Base-by-base conservation (phyloP, 1,140 invertebrate genomes). In the Amphibalanus amphitrite region DNA sequence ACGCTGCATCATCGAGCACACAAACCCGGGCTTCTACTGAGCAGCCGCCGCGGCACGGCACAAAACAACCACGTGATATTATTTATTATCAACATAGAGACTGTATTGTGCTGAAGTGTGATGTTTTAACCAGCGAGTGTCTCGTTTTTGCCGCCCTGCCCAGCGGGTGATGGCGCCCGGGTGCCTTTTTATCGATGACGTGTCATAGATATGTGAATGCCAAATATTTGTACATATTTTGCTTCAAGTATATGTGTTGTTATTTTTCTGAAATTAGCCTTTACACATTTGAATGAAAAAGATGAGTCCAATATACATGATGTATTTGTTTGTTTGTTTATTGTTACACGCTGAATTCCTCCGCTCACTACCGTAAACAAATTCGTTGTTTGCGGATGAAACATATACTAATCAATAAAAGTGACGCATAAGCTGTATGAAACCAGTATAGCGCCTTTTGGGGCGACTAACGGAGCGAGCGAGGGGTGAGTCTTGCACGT, bases 1-100 rank as follows among this genome's bases (percentile, higher is more conserved):
- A 76, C 81, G 90, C 74, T 95, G 92, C 80, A 89, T 95, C 71
- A 95, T 95, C 75, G 92, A 95, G 79, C 92, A 96, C 77, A 95
- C 92, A 0, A 95, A 96, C 82, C 92, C 92, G 68, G 92, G 90
- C 29, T 93, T 96, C 80, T 93, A 87, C 81, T 92, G 77, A 76
- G 64, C 26, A 3, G 65, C 65, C 65, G n/a, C 23, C 65, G 3
- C 65, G 26, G 8, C 23, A 3, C n/a, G 47, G 13, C 13, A 13
- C 20, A 23, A 3, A 8, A 59, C 47, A 23, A 23, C 47, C 47
- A 59, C 10, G 47, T 59, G 47, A 59, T 59, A 59, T 59, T 59
- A 59, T 59, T 59, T 59, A 59, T 59, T 59, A 17, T 59, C 23
- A 20, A 1, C 10, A 13, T 8, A 13, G 47, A 17, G 17, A 17